Percentiles rank a stretch among this genome's conserved stretches.
Conservation (phyloP, 2,888 invertebrate species). For the Nephrotoma appendiculata region DNA sequence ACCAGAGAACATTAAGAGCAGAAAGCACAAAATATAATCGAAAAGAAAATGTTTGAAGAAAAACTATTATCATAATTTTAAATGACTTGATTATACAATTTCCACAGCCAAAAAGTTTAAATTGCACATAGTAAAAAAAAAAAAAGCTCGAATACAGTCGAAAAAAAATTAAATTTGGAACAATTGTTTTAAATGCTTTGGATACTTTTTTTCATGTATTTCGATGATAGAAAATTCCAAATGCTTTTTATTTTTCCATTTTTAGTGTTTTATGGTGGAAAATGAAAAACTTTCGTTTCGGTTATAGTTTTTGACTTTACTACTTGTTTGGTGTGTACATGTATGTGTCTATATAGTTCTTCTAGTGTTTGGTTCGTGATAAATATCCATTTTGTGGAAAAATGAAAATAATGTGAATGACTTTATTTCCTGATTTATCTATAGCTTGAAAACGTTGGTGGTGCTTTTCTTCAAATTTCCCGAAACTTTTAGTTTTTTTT, state of each 20-base stretch:
- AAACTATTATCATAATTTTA: slow-evolving; percentile 4
- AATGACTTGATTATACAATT: slow-evolving; percentile 4
- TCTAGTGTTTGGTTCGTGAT: background rate
- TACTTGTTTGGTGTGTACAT: background rate
- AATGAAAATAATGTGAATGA: background rate
- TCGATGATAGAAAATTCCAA: background rate
- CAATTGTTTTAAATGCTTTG: slow-evolving; percentile 3
- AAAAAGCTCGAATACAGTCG: background rate
- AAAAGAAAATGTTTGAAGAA: slow-evolving; percentile 2
- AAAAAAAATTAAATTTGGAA: background rate
- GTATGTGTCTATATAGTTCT: background rate
- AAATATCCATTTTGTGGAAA: background rate
- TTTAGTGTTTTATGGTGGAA: background rate
- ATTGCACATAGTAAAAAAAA: background rate
- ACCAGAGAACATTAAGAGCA: background rate
- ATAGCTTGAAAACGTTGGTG: background rate
- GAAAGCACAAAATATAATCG: background rate
- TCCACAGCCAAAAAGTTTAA: slow-evolving; percentile 2
- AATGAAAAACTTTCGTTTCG: background rate
- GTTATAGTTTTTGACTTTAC: background rate
- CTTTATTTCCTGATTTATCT: background rate
- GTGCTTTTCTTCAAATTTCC: background rate
- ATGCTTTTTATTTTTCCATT: background rate
- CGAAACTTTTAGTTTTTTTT: background rate
- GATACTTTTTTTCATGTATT: background rate